phyloP scores from a whole-genome alignment of 2,113 vertebrate species.

The Perca schrenkii region DNA sequence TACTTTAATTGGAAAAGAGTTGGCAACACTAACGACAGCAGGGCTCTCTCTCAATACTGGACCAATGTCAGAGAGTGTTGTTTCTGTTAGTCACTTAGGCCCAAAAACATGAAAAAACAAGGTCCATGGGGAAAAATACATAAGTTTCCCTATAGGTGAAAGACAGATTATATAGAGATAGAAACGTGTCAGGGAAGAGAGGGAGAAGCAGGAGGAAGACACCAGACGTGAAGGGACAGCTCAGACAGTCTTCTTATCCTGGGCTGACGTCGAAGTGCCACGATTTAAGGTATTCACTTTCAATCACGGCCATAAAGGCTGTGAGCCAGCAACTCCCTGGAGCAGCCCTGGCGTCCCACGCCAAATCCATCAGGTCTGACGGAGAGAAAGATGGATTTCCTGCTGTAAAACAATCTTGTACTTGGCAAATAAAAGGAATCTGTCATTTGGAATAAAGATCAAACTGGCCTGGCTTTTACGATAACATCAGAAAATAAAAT shows the following conservation, averaged over 20 bases:
- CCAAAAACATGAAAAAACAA: too few species aligned
- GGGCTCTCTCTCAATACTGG: too few species aligned
- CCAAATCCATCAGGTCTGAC: conserved; percentile 53
- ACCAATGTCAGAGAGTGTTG: too few species aligned
- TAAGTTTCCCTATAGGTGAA: background rate
- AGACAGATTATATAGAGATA: conserved; percentile 11
- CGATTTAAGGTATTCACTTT: conserved; percentile 43
- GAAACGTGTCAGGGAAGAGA: background rate
- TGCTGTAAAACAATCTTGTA: conserved; percentile 28
- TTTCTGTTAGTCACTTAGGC: too few species aligned
- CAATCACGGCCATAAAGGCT: conserved; percentile 51
- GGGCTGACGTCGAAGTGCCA: conserved; percentile 32
- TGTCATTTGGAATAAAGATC: conserved; percentile 37
- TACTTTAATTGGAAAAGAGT: too few species aligned
- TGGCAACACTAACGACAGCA: too few species aligned
- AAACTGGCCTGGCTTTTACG: background rate
- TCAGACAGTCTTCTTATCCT: conserved; percentile 13
- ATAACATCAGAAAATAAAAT: conserved; percentile 14
- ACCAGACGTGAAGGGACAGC: conserved; percentile 4
- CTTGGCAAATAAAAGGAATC: conserved; percentile 20
- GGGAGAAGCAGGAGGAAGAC: background rate
- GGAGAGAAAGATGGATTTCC: conserved; percentile 26
- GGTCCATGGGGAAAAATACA: too few species aligned
- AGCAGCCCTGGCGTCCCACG: conserved; percentile 25
- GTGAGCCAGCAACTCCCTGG: conserved; percentile 28